Percentiles rank a stretch among this genome's conserved stretches.
phyloP scores from a whole-genome alignment of 37 sponge, comb jelly and placozoan genomes.

The Geodia barretti region DNA sequence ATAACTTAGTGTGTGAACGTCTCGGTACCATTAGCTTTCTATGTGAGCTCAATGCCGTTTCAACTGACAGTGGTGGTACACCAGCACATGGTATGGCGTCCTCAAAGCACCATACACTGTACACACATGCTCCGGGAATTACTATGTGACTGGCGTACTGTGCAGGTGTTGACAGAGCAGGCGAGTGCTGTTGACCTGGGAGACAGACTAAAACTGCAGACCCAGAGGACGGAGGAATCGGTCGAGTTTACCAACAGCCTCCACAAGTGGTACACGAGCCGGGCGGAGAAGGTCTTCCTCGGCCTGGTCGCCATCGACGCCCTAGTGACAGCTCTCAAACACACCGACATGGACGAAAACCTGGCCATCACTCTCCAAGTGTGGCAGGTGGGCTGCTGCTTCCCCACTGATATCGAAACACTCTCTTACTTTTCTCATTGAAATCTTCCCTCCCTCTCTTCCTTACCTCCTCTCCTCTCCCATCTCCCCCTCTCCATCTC shows the following conservation, averaged over 20 bases:
- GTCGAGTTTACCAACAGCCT: not conserved
- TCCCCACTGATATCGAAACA: not conserved
- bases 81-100: no score
- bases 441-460: not conserved
- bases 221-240: not conserved
- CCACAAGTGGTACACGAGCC: conserved; percentile 13
- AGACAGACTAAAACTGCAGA: not conserved
- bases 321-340: conserved; percentile 36
- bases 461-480: not conserved
- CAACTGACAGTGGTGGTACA: no score
- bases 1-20: no score
- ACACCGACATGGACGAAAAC: conserved; percentile 1
- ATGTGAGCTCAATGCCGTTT: no score
- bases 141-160: no score
- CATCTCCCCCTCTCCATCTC: not conserved
- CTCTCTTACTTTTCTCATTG: no score
- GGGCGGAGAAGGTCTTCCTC: conserved; percentile 51
- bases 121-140: no score
- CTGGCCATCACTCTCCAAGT: not conserved
- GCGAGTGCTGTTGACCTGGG: not conserved
- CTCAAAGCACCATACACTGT: no score
- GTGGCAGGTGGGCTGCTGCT: conserved; percentile 38
- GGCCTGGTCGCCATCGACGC: conserved; percentile 67
- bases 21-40: no score
- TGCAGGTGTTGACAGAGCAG: not conserved